Evolutionary conservation across 2,113 vertebrate species (phyloP).

Genomic region (Corythaixoides concolor): DNA sequence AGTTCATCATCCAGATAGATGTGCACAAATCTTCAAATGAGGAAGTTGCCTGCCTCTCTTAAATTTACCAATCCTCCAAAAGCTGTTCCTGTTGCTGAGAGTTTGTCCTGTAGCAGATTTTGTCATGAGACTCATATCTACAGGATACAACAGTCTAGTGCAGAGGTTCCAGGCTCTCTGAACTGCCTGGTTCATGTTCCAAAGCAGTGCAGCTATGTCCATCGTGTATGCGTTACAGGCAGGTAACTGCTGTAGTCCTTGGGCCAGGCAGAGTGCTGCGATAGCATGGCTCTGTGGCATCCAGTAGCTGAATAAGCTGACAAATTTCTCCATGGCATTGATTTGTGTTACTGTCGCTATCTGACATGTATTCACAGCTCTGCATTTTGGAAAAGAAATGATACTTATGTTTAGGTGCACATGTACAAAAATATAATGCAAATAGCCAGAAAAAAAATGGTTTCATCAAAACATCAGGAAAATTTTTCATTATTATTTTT

Average conservation of each 20-base stretch:
- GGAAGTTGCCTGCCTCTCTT: not conserved
- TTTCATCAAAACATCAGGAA: not conserved
- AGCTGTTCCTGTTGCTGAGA: not conserved
- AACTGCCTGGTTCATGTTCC: not conserved
- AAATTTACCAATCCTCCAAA: not conserved
- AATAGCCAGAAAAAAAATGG: fast-evolving
- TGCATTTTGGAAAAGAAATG: not conserved
- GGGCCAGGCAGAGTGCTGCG: not conserved
- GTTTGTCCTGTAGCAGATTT: not conserved
- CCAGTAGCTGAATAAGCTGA: not conserved
- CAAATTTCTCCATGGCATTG: not conserved
- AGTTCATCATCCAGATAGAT: not conserved
- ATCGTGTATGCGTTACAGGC: not conserved
- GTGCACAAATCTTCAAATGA: not conserved
- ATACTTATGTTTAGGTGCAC: not conserved
- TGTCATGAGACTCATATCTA: not conserved
- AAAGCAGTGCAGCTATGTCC: not conserved
- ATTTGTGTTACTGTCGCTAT: not conserved
- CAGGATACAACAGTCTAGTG: fast-evolving
- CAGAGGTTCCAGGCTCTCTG: not conserved
- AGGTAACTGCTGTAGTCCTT: not conserved
- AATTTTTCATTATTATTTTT: not conserved
- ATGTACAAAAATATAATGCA: not conserved
- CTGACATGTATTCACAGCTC: not conserved
- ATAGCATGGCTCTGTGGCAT: not conserved